Percentiles rank a stretch among this genome's conserved stretches.
Conservation (phyloP, 1,140 invertebrate species). For the Acromyrmex echinatior region DNA sequence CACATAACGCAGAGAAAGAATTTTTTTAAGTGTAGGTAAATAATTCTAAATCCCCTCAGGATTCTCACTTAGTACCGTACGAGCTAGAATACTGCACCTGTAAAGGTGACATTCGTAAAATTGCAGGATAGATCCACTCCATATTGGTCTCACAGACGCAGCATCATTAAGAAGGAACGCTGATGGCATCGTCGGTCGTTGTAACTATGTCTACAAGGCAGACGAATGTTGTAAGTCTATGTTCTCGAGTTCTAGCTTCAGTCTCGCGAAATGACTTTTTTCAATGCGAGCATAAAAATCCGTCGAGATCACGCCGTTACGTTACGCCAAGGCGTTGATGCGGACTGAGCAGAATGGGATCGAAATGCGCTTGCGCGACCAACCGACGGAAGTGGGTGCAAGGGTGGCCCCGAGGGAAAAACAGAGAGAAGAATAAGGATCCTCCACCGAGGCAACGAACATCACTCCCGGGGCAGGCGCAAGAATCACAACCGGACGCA, state of each 20-base stretch:
- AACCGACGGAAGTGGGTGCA: conserved; percentile 40
- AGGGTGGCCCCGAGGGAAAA: conserved; percentile 44
- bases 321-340: conserved; percentile 72
- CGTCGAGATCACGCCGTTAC: conserved; percentile 61
- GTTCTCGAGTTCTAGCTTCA: conserved; percentile 11
- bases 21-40: not conserved
- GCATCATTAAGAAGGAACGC: not conserved
- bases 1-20: not conserved
- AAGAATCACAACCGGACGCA: conserved; percentile 84
- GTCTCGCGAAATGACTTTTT: conserved; percentile 36
- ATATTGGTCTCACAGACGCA: conserved; percentile 39
- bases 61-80: not conserved
- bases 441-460: conserved; percentile 59
- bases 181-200: conserved; percentile 44
- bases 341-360: conserved; percentile 66
- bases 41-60: not conserved
- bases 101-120: conserved; percentile 38
- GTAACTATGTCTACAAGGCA: conserved; percentile 1
- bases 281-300: conserved; percentile 54
- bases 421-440: conserved; percentile 51
- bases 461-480: conserved; percentile 79
- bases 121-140: conserved; percentile 35
- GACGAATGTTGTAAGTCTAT: not conserved
- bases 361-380: conserved; percentile 75
- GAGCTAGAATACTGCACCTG: conserved; percentile 29